Evolutionary conservation across 2,113 vertebrate species (phyloP).

Genomic region (Phyllopteryx taeniolatus): DNA sequence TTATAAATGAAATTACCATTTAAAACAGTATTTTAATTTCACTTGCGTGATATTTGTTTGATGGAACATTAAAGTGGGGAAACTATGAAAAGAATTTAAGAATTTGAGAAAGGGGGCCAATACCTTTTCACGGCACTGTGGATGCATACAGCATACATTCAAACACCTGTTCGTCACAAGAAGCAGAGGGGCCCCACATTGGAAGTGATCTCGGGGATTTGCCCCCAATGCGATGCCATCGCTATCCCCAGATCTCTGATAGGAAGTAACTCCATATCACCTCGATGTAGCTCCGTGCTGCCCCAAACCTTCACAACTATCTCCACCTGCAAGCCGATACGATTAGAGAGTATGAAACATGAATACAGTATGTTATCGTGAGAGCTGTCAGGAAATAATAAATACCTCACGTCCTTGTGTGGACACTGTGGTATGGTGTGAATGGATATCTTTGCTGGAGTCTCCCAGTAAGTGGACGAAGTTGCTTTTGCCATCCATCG

Average conservation of each 20-base stretch:
- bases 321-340: conserved; percentile 40
- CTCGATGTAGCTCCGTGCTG: conserved; percentile 52
- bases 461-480: conserved; percentile 62
- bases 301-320: conserved; percentile 49
- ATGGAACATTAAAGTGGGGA: too few species aligned
- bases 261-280: conserved; percentile 68
- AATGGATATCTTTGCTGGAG: conserved; percentile 52
- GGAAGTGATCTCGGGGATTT: conserved; percentile 22
- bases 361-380: not conserved
- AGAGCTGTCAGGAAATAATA: not conserved
- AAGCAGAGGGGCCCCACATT: conserved; percentile 71
- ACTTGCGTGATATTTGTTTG: too few species aligned
- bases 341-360: not conserved
- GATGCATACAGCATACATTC: conserved; percentile 1
- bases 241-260: conserved; percentile 63
- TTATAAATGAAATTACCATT: too few species aligned
- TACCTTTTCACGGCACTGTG: not conserved
- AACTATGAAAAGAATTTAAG: too few species aligned
- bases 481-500: not conserved
- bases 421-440: conserved; percentile 39
- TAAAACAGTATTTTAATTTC: too few species aligned
- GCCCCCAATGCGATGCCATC: not conserved
- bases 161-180: conserved; percentile 54
- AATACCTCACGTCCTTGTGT: conserved; percentile 58
- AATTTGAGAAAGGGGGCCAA: not conserved